A percentile compares a stretch with the other conserved stretches of the same genome.
Evolutionary conservation across 2,888 invertebrate genomes (phyloP).

Genomic region (Anodontia alba): DNA sequence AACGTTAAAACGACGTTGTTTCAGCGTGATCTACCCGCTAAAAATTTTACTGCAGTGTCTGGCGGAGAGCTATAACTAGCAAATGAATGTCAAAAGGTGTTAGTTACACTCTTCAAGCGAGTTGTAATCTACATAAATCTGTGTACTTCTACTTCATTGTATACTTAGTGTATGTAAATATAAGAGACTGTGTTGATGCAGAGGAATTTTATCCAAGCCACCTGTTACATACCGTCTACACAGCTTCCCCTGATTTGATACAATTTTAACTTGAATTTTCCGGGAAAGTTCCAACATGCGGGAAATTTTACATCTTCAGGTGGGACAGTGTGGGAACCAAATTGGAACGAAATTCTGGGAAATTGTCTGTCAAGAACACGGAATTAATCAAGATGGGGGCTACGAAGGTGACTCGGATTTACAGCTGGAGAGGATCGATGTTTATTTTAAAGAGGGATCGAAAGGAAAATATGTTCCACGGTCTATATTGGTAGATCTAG

Average conservation of each 20-base stretch:
- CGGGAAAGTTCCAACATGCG: constrained; percentile 37
- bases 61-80: too few species aligned
- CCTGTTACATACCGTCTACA: not conserved
- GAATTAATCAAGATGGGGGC: constrained; percentile 77
- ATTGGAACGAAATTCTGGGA: constrained; percentile 74
- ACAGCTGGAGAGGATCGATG: constrained; percentile 86
- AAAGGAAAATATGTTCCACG: constrained; percentile 97
- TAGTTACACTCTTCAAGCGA: too few species aligned
- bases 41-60: too few species aligned
- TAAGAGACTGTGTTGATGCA: not conserved
- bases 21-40: too few species aligned
- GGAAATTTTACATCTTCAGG: constrained; percentile 64
- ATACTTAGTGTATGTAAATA: not conserved
- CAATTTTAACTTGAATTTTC: too few species aligned
- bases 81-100: not conserved
- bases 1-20: too few species aligned
- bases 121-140: not conserved
- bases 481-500: constrained; percentile 95
- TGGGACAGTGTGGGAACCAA: constrained; percentile 24
- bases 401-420: constrained; percentile 72
- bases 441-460: constrained; percentile 93
- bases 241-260: not conserved
- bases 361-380: constrained; percentile 83
- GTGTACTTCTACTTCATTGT: not conserved
- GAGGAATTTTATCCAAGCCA: not conserved